Evolutionary conservation across 2,113 vertebrate genomes (phyloP).

Genomic region (Channa argus): DNA sequence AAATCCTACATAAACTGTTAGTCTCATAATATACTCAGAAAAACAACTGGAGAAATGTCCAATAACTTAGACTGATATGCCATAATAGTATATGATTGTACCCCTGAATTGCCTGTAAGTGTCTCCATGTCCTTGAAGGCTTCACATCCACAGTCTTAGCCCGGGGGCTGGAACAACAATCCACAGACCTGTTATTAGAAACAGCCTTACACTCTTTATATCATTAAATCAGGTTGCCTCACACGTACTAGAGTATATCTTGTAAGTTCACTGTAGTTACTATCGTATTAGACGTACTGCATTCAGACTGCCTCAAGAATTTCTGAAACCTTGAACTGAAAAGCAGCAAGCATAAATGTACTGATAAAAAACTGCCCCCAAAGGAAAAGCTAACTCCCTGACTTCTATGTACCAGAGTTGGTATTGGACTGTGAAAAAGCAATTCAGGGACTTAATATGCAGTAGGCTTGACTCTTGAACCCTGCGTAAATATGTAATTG

Average conservation of each 20-base stretch:
- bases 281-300: not conserved
- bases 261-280: not conserved
- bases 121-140: slow-evolving; percentile 31
- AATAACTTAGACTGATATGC: not conserved
- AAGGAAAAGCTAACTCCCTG: slow-evolving; percentile 6
- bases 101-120: slow-evolving; percentile 14
- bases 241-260: not conserved
- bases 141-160: not conserved
- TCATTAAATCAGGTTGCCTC: not conserved
- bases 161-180: slow-evolving; percentile 7
- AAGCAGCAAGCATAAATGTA: not conserved
- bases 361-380: slow-evolving; percentile 15
- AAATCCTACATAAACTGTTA: slow-evolving; percentile 10
- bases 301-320: not conserved
- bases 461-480: slow-evolving; percentile 39
- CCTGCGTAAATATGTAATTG: slow-evolving; percentile 31
- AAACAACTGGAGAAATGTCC: slow-evolving; percentile 16
- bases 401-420: not conserved
- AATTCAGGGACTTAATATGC: slow-evolving; percentile 35
- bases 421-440: slow-evolving; percentile 19
- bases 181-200: not conserved
- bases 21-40: not conserved
- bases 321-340: slow-evolving; percentile 2
- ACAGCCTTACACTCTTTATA: not conserved
- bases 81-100: slow-evolving; percentile 15